Evolutionary conservation across 2,113 vertebrate genomes (phyloP), one percentile per base, ranked within the genome.

Genomic region (Phalacrocorax carbo): DNA sequence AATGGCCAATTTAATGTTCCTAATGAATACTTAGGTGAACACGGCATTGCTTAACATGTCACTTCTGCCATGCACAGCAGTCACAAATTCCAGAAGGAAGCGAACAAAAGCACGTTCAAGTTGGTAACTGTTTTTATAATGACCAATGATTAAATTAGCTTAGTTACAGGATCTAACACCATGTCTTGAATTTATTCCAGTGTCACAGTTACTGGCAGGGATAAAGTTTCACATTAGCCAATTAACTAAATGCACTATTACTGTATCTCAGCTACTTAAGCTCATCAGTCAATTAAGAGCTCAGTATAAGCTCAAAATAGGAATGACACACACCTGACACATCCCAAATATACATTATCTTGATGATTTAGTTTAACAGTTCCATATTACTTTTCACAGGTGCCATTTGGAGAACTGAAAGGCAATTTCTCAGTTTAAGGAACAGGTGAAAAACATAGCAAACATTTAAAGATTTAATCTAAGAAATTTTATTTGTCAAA

Each of bases 201-300:
- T 44, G 82, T 80, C 91, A 93, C 48, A 92, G 82, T 91, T 95
- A 95, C 76, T 96, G 95, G 88, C 91, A 93, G 93, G 95, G 91
- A 95, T 97, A 51, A 93, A 86, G 82, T 96, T 93, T 87, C 96
- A 97, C 89, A 89, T 96, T 88, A 97, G 93, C 94, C 95, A 97
- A 96, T 97, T 97, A 97, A 96, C 91, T 95, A 97, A 95, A 97
- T 95, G 92, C 79, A 95, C 94, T 97, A 96, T 96, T 94, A 95
- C 92, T 81, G 84, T 68, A 96, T 96, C 93, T 93, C 94, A 94
- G 88, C 85, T 97, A 91, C 92, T 97, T 97, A 93, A 97, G 92
- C 95, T 97, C 94, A 93, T 97, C 94, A 96, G 87, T 96, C 96
- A 96, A 97, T 97, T 97, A 97, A 96, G 94, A 97, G 91, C 96